A percentile compares a stretch with the other conserved stretches of the same genome.
phyloP scores from a whole-genome alignment of 2,113 vertebrate species.

The Passerina amoena region DNA sequence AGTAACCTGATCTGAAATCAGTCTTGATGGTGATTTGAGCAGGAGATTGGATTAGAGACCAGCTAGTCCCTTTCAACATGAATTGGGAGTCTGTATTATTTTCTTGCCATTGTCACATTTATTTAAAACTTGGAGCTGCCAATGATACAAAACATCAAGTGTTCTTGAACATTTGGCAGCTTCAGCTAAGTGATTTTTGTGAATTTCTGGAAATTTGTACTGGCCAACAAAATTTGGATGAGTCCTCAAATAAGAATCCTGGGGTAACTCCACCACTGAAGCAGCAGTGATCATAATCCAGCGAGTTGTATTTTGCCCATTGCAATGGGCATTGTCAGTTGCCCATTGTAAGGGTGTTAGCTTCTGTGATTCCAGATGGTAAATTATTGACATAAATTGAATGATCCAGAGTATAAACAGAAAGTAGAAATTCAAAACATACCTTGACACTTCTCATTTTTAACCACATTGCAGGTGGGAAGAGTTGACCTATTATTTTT shows the following conservation, averaged over 20 bases:
- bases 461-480: not conserved
- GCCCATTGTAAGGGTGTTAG: not conserved
- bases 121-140: conserved; percentile 11
- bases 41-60: not conserved
- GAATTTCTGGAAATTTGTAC: not conserved
- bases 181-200: not conserved
- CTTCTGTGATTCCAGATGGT: not conserved
- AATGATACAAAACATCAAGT: not conserved
- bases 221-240: not conserved
- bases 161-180: not conserved
- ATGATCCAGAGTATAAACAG: not conserved
- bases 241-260: not conserved
- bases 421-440: not conserved
- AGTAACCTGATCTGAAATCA: not conserved
- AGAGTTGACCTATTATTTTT: not conserved
- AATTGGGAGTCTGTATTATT: not conserved
- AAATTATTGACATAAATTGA: not conserved
- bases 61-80: not conserved
- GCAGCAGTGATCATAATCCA: not conserved
- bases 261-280: not conserved
- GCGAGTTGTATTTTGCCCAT: rapidly evolving
- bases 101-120: not conserved
- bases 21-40: not conserved
- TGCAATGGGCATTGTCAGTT: too few relatives aligned
- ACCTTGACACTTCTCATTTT: not conserved